phyloP scores from a whole-genome alignment of 2,888 invertebrate genomes.

The Sisyra nigra region DNA sequence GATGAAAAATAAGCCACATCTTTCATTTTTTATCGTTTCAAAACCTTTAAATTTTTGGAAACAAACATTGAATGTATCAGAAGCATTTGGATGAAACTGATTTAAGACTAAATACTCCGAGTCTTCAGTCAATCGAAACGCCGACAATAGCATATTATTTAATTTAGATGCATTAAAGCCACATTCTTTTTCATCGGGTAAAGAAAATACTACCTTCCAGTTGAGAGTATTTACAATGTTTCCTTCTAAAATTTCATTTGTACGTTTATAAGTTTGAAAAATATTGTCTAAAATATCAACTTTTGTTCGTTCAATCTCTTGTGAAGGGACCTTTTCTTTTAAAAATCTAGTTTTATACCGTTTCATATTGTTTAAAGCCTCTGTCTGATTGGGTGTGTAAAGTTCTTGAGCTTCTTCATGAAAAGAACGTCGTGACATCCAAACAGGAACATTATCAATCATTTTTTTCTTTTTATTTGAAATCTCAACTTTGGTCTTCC shows the following conservation, averaged over 20 bases:
- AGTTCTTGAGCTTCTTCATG: conserved; percentile 28
- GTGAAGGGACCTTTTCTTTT: conserved; percentile 13
- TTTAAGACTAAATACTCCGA: neutral
- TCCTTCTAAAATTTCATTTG: conserved; percentile 28
- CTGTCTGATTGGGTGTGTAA: conserved; percentile 26
- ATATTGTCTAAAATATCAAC: conserved; percentile 17
- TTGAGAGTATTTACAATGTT: conserved; percentile 18
- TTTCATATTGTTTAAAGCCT: conserved; percentile 29
- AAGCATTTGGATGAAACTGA: conserved; percentile 15
- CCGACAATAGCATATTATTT: conserved; percentile 30
- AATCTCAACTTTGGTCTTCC: conserved; percentile 26
- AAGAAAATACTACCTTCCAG: conserved; percentile 47
- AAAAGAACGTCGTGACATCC: conserved; percentile 29
- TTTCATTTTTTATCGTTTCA: conserved; percentile 19
- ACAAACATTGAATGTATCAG: conserved; percentile 21
- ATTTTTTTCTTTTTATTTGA: conserved; percentile 31
- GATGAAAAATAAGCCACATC: conserved; percentile 19
- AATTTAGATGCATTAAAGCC: conserved; percentile 28
- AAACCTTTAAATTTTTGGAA: conserved; percentile 19
- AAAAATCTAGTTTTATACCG: conserved; percentile 29
- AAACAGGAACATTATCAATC: conserved; percentile 35
- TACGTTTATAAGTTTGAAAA: conserved; percentile 18
- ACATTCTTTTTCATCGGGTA: conserved; percentile 32
- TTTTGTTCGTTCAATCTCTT: conserved; percentile 16
- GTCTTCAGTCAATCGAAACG: conserved; percentile 24